Evolutionary conservation across 2,888 invertebrate species (phyloP), one percentile per base, ranked within the genome.

Genomic region (Drosophila lutescens): DNA sequence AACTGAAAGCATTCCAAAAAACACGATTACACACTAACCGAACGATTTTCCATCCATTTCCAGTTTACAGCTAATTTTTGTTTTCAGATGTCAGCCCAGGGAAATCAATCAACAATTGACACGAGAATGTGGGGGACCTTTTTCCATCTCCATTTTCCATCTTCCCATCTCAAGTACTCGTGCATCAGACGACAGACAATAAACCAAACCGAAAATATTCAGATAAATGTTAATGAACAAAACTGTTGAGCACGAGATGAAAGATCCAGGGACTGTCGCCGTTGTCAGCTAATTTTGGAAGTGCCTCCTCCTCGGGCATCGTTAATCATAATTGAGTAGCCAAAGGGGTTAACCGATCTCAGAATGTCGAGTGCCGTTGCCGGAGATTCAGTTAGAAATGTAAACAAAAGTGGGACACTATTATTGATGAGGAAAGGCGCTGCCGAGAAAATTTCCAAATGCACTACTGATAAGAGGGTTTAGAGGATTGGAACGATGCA

Each of bases 31-130:
- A 55, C 50, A 6, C 44, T 40, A 53, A 43, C 43, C 40, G 34
- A 40, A 36, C n/a, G 55, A 59, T 55, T 20, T 65, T 56, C 60
- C 68, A 65, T 54, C 68, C 55, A 74, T 77, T 71, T 73, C 57
- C 68, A 46, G 53, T 32, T 43, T 43, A 56, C 44, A 67, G 40
- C 76, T 80, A 79, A 82, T 80, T 83, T 77, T 72, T 71, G 69
- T 71, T 71, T 75, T 56, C 60, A 66, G 74, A 70, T 84, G 81
- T 78, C 82, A 85, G 79, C 30, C 74, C 65, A 49, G 57, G 71
- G 71, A 83, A 79, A 83, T 83, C 83, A 85, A 83, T 83, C 85
- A 83, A 78, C 85, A 76, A 79, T 76, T 80, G 74, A 84, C 76
- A 86, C 73, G 75, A 80, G 76, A 77, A 77, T 63, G 53, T 38